Conservation (phyloP, 1,140 invertebrate genomes). For the Oryctes rhinoceros region DNA sequence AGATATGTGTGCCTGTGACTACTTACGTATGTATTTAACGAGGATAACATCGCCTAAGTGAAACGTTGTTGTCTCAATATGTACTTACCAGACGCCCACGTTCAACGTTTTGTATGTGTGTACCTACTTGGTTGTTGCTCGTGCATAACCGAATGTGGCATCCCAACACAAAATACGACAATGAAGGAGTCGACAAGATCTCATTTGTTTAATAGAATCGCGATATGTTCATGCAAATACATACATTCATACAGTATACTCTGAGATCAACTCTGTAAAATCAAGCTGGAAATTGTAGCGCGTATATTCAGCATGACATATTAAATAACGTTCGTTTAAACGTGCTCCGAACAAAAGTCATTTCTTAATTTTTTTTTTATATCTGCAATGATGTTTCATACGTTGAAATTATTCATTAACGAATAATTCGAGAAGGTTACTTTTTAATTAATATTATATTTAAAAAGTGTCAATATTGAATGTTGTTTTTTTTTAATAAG, state of each 20-base stretch:
- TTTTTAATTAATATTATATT: no score
- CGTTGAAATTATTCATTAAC: no score
- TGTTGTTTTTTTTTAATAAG: no score
- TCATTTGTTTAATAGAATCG: slow-evolving; percentile 2
- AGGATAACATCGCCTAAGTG: slow-evolving; percentile 28
- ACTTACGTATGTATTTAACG: slow-evolving; percentile 28
- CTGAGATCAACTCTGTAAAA: no score
- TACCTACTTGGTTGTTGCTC: not conserved
- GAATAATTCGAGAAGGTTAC: no score
- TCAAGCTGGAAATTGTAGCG: no score
- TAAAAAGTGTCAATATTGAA: no score
- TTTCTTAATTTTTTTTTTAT: no score
- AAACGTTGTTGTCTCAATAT: slow-evolving; percentile 13
- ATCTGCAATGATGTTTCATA: no score
- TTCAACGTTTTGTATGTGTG: not conserved
- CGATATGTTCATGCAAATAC: not conserved
- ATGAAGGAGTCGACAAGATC: not conserved
- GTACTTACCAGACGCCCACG: not conserved
- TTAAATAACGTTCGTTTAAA: no score
- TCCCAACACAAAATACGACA: not conserved
- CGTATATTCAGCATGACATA: no score
- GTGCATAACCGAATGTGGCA: not conserved
- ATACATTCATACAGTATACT: not conserved
- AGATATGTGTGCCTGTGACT: not conserved
- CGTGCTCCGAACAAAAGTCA: no score